Conservation (phyloP, 1,140 invertebrate species). For the Ostrea denselamellosa region DNA sequence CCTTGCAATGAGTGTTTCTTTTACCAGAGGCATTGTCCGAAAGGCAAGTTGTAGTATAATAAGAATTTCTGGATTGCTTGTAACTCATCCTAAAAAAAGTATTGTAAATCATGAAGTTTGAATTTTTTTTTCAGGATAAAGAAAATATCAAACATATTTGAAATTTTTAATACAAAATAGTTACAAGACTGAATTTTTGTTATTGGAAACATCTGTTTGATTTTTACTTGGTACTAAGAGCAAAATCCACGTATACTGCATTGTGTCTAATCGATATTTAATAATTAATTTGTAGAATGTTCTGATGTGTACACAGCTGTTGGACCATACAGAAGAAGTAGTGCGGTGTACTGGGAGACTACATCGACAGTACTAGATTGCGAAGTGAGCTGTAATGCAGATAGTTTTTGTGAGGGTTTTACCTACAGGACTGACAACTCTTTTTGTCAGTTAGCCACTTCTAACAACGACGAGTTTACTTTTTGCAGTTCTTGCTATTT, state of each 20-base stretch:
- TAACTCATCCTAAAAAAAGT: not conserved
- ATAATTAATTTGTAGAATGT: not conserved
- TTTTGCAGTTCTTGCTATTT: conserved; percentile 12
- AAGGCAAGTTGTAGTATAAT: not conserved
- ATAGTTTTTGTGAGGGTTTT: conserved; percentile 8
- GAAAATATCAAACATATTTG: no score
- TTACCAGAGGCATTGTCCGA: conserved; percentile 13
- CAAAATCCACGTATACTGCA: no score
- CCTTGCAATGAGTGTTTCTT: not conserved
- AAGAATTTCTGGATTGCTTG: not conserved
- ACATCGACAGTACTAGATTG: not conserved
- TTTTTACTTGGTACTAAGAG: no score
- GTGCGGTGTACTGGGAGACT: not conserved
- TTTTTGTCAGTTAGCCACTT: not conserved
- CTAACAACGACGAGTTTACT: not conserved
- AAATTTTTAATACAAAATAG: no score
- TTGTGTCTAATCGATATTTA: not conserved
- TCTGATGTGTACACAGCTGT: not conserved
- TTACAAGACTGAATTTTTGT: no score
- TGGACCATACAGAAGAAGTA: not conserved
- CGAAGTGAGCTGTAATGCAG: not conserved
- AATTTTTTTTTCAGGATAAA: no score
- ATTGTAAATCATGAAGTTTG: no score
- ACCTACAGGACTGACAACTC: not conserved
- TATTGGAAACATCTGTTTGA: no score